A percentile compares a stretch with the other conserved stretches of the same genome.
phyloP scores from a whole-genome alignment of 2,888 invertebrate genomes.

The Microctonus hyperodae region DNA sequence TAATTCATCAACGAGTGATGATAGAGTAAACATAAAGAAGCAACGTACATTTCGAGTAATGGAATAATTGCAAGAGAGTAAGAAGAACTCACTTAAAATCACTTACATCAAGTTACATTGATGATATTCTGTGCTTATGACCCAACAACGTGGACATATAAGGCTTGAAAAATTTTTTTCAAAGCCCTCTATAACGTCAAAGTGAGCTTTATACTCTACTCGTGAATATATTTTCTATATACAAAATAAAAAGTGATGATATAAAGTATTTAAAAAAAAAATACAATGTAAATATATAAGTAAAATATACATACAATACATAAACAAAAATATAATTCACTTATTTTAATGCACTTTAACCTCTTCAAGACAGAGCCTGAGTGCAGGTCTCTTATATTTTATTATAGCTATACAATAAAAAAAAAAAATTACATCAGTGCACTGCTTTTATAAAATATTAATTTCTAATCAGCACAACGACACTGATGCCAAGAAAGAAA shows the following conservation, averaged over 20 bases:
- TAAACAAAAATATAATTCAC: neutral
- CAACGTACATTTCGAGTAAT: too few species aligned
- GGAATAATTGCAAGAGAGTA: neutral
- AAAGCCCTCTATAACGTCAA: too few species aligned
- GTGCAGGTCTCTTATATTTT: neutral
- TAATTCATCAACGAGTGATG: neutral
- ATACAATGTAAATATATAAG: too few species aligned
- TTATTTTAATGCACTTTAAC: constrained; percentile 1
- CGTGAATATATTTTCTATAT: too few species aligned
- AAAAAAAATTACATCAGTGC: neutral
- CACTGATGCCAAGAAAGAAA: neutral
- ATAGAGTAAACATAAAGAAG: neutral
- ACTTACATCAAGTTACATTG: neutral
- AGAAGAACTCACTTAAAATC: constrained; percentile 6
- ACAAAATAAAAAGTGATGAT: too few species aligned
- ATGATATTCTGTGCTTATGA: too few species aligned
- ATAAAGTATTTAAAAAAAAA: too few species aligned
- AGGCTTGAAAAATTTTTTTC: too few species aligned
- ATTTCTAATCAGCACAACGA: constrained; percentile 11
- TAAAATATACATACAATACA: too few species aligned
- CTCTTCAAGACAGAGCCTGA: neutral
- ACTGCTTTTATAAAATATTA: neutral
- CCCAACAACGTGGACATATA: too few species aligned
- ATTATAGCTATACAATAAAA: neutral
- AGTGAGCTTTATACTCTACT: neutral